Conservation (phyloP, 2,113 vertebrate species). For the Chionis minor region DNA sequence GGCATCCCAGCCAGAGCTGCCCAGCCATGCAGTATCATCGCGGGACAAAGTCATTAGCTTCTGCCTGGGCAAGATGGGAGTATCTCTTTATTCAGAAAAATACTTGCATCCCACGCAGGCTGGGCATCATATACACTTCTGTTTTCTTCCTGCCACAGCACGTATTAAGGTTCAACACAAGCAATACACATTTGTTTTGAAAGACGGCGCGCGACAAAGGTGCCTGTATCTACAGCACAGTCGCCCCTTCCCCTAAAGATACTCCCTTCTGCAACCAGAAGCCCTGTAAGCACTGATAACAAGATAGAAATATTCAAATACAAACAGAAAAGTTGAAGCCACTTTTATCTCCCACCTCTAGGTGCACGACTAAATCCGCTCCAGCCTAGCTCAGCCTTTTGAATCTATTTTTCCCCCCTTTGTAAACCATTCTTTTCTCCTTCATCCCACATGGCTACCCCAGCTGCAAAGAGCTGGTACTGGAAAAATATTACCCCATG, state of each 20-base stretch:
- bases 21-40: neutral
- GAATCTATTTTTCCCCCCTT: neutral
- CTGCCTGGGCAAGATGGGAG: neutral
- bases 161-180: neutral
- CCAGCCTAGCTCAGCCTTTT: neutral
- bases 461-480: neutral
- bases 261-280: conserved; percentile 15
- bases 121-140: neutral
- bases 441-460: neutral
- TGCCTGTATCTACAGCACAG: neutral
- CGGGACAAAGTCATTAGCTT: neutral
- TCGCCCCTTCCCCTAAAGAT: neutral
- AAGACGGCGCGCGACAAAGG: neutral
- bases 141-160: neutral
- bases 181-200: neutral
- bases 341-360: conserved; percentile 44
- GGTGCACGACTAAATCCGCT: conserved; percentile 37
- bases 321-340: conserved; percentile 3
- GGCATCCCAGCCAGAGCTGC: neutral
- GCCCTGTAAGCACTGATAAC: conserved; percentile 10
- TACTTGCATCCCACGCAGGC: neutral
- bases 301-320: conserved; percentile 35
- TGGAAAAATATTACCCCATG: neutral
- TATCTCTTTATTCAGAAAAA: neutral
- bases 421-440: neutral